These are phyloP conservation scores for Rhimphoctona megacephalus DNA, from an alignment of 2,888 invertebrate genomes.

Conservation along the genomic window DNA sequence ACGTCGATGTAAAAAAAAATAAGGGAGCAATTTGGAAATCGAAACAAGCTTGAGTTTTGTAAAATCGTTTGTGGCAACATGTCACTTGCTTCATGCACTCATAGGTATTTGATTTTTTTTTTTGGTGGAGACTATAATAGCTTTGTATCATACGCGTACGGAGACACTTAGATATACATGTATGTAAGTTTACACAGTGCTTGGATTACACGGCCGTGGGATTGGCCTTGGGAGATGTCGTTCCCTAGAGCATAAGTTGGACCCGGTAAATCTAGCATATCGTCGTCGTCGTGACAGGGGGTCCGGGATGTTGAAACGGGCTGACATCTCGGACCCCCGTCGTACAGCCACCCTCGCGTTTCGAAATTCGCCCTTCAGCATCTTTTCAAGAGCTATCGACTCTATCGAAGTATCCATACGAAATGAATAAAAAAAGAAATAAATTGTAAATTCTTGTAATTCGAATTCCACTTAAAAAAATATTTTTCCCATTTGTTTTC, in stretches of 20 bases:
- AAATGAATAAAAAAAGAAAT: conserved; percentile 14
- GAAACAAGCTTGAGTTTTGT: no score
- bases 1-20: no score
- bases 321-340: conserved; percentile 80
- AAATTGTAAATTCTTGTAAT: background rate
- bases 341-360: conserved; percentile 50
- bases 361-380: conserved; percentile 29
- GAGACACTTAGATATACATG: conserved; percentile 8
- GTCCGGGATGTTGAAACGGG: conserved; percentile 80
- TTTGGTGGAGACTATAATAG: conserved; percentile 7
- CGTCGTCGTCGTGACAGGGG: conserved; percentile 77
- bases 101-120: conserved; percentile 35
- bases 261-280: conserved; percentile 49
- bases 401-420: conserved; percentile 9
- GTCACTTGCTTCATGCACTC: background rate
- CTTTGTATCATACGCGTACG: background rate
- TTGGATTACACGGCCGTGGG: conserved; percentile 69
- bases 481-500: background rate
- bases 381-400: conserved; percentile 35
- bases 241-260: conserved; percentile 74
- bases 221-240: conserved; percentile 81
- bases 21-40: no score
- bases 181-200: conserved; percentile 22
- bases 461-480: background rate
- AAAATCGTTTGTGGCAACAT: no score